Base-by-base conservation (phyloP, 1,140 invertebrate genomes). In the Campoletis sonorensis region DNA sequence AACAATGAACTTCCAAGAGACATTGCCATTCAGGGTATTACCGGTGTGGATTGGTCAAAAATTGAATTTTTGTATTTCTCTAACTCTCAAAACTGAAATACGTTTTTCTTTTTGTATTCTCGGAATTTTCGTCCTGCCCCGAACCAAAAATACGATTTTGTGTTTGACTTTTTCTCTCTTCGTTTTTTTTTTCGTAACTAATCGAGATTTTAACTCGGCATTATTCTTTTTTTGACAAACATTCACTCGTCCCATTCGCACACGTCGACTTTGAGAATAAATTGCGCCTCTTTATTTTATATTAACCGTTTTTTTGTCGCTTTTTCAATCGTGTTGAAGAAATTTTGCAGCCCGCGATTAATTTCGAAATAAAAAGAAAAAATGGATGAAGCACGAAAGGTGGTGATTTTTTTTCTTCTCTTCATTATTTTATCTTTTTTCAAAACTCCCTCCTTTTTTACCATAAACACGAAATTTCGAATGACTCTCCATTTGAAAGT, bases 11-110 rank as follows among this genome's bases (percentile, higher is more conserved):
- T 87, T 86, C 86, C 87, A 86, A 87, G 86, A 89, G 86, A 92
- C 90, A 91, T 71, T 92, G 91, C 91, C 91, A 92, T 92, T 92
- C 89, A 92, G 91, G 91, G 91, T 92, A 92, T 91, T 91, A 92
- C 91, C 91, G 91, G 89, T 91, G 87, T 92, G 90, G 87, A 88
- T 91, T 86, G 87, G 89, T 91, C 91, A 90, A 86, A 92, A 92
- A 91, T 85, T 87, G 88, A 92, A 92, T 90, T 92, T 81, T 82
- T 79, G 79, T 85, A 21, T 80, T 85, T 83, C 75, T 79, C 67
- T 82, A 81, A 40, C 64, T 75, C 81, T 77, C 77, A 16, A 80
- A 76, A 72, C 58, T 27, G 26, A 73, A 37, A 40, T 11, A 64
- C 73, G 72, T 68, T 80, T 61, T 58, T n/a, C 10, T 10, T 4